Evolutionary conservation across 2,797 vertebrate species (phyloP), one percentile per base, ranked within the genome.

Genomic region (Clarias platycephalus): DNA sequence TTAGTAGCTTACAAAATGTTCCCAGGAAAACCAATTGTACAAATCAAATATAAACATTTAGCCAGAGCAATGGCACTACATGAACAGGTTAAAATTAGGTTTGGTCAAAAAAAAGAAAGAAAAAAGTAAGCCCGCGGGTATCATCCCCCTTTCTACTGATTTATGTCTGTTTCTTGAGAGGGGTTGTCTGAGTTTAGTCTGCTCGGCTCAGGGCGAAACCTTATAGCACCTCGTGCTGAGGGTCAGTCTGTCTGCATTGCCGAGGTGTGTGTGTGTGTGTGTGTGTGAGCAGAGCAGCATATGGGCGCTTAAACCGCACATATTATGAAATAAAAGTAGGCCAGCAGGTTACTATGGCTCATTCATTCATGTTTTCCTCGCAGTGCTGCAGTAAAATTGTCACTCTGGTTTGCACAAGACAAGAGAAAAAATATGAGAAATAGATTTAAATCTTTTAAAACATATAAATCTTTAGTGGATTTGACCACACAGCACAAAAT

Each of bases 151-250:
- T 9, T 68, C 66, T 68, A 24, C 64, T 18, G 80, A 62, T 80
- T 49, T 63, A 58, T 84, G 66, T 84, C 55, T 71, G 67, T 26
- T 68, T 16, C 58, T 80, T 80, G 83, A 64, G 58, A 84, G 55
- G 77, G 70, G 84, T 77, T 10, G 75, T 67, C 80, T 55, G 79
- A 71, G 71, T 62, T 44, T 49, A 83, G 72, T 72, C 81, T 75
- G 70, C 68, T 72, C 5, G 64, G 58, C 62, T 83, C 53, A 71
- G 64, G 80, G 49, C 0, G 66, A 76, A 82, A 82, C 49, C 70
- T 76, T 82, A 76, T 82, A 82, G 70, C 49, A 67, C 44, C 64
- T 63, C 1, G 44, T 55, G 44, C 70, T 49, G 58, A 75, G 40
- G 68, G 70, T 74, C 81, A 83, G 67, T 72, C 68, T 83, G 81